These are phyloP conservation scores for Machimus atricapillus DNA, from an alignment of 2,888 invertebrate genomes.

Conservation along the genomic window DNA sequence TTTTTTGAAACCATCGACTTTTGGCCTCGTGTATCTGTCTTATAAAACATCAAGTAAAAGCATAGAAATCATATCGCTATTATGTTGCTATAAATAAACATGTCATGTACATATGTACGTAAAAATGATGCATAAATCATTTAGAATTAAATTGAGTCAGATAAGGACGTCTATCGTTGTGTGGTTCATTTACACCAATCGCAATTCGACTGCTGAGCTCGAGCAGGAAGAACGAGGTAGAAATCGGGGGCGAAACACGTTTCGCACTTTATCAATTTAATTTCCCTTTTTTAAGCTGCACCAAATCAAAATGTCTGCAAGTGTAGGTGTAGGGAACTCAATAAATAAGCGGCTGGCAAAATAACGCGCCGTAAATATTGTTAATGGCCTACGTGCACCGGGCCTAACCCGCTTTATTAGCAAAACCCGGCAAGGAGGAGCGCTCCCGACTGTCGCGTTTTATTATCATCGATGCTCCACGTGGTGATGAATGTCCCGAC, in stretches of 20 bases:
- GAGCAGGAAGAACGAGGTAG: background rate
- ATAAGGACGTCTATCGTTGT: background rate
- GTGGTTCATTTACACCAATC: background rate
- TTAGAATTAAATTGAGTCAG: background rate
- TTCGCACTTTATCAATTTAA: conserved; percentile 40
- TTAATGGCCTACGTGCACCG: conserved; percentile 36
- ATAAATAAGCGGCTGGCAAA: conserved; percentile 39
- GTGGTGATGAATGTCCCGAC: conserved; percentile 12
- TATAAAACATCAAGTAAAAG: background rate
- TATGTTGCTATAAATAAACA: background rate
- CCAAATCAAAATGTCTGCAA: conserved; percentile 37
- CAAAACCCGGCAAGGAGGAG: conserved; percentile 1
- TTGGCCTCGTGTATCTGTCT: background rate
- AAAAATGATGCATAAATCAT: background rate
- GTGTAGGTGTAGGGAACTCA: conserved; percentile 24
- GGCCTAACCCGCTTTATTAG: conserved; percentile 24
- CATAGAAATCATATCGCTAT: background rate
- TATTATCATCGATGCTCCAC: conserved; percentile 33
- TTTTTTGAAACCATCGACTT: too few relatives aligned
- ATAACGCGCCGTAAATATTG: conserved; percentile 39
- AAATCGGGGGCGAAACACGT: background rate
- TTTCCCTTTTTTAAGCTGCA: conserved; percentile 41
- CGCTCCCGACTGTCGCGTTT: conserved; percentile 19
- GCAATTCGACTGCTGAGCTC: background rate
- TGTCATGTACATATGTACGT: background rate